A percentile compares a stretch with the other conserved stretches of the same genome.
These are phyloP conservation scores for Myopa tessellatipennis DNA, from an alignment of 2,888 invertebrate species.

Conservation along the genomic window DNA sequence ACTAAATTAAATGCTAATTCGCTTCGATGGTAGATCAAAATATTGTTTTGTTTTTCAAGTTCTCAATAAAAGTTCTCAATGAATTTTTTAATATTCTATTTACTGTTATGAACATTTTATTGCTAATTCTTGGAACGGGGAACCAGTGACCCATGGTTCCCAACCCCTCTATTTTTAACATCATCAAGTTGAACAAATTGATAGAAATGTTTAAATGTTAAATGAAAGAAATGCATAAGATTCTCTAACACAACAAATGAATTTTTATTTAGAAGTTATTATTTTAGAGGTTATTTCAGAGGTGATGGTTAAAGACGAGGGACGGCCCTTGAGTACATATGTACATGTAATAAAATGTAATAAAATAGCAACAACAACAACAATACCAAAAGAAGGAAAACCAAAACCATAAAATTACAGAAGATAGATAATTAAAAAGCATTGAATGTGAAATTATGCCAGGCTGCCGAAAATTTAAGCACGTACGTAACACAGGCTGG, in stretches of 20 bases:
- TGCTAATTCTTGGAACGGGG: too few species aligned
- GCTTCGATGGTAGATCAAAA: too few species aligned
- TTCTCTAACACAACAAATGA: background rate
- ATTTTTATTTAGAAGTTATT: background rate
- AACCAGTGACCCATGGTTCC: too few species aligned
- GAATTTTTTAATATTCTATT: too few species aligned
- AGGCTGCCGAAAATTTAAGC: background rate
- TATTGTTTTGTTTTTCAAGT: too few species aligned
- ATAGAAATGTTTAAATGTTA: background rate
- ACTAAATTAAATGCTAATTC: too few species aligned
- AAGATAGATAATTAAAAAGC: conserved; percentile 16
- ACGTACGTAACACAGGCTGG: conserved; percentile 1
- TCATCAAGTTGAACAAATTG: background rate
- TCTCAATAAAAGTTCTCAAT: too few species aligned
- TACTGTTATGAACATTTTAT: too few species aligned
- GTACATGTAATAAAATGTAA: background rate
- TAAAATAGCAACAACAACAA: conserved; percentile 2
- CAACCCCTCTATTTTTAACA: too few species aligned
- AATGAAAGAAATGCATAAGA: background rate
- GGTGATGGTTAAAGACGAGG: background rate
- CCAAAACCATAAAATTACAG: too few species aligned
- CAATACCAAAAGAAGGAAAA: background rate
- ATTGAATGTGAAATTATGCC: conserved; percentile 13
- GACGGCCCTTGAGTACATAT: background rate
- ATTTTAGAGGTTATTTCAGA: background rate